Evolutionary conservation across 2,888 invertebrate species (phyloP).

Genomic region (Hydrotaea cyrtoneurina): DNA sequence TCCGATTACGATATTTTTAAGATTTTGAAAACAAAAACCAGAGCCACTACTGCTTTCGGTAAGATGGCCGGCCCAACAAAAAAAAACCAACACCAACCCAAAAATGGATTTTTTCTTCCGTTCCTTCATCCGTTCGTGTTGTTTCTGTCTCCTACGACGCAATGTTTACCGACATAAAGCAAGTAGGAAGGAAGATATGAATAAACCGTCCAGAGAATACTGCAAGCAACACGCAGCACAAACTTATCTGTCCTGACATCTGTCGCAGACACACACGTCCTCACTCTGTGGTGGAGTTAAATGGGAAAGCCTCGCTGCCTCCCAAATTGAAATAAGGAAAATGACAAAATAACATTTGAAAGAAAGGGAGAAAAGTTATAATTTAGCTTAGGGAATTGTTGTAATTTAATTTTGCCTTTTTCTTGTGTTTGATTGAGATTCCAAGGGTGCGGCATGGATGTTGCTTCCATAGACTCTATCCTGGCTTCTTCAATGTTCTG

Average conservation of each 20-base stretch:
- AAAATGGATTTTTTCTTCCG: conserved; percentile 1
- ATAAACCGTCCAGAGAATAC: conserved; percentile 55
- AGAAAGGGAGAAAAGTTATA: conserved; percentile 66
- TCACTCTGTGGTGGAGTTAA: conserved; percentile 3
- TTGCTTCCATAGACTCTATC: neutral
- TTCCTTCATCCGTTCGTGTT: conserved; percentile 30
- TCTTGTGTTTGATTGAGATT: conserved; percentile 12
- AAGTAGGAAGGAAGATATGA: conserved; percentile 50
- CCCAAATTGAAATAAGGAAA: conserved; percentile 25
- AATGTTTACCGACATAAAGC: neutral
- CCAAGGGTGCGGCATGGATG: neutral
- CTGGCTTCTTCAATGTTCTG: conserved; percentile 9
- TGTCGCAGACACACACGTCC: conserved; percentile 61
- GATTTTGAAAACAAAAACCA: neutral
- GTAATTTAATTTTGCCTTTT: conserved; percentile 71
- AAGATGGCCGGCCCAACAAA: no score
- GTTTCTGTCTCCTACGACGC: conserved; percentile 10
- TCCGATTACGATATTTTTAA: conserved; percentile 50
- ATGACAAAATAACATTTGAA: conserved; percentile 49
- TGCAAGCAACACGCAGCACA: conserved; percentile 49
- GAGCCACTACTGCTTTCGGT: no score
- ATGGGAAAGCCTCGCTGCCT: conserved; percentile 32
- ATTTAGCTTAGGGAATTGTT: conserved; percentile 71
- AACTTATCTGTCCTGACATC: conserved; percentile 68
- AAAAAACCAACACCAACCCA: neutral